phyloP scores from a whole-genome alignment of 2,888 invertebrate genomes.

The Operophtera brumata region DNA sequence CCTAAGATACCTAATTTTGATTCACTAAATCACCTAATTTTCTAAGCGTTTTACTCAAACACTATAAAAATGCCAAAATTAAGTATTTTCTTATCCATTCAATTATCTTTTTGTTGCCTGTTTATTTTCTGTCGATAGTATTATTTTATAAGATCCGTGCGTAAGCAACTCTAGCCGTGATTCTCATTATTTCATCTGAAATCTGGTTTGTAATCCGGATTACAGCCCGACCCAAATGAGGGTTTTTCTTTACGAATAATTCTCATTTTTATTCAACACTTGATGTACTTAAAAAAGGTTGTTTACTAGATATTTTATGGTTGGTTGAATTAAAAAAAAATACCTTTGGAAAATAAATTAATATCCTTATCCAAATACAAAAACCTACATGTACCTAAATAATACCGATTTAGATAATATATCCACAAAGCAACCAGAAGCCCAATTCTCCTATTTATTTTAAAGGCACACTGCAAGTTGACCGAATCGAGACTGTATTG shows the following conservation, averaged over 20 bases:
- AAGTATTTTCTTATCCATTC: not conserved
- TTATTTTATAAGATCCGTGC: not conserved
- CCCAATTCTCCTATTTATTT: too few relatives aligned
- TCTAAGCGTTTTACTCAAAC: too few relatives aligned
- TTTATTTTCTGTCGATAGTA: not conserved
- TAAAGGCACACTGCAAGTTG: too few relatives aligned
- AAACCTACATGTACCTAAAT: too few relatives aligned
- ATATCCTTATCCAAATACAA: too few relatives aligned
- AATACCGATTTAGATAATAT: too few relatives aligned
- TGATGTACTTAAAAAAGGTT: conserved; percentile 7
- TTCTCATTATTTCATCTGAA: conserved; percentile 9
- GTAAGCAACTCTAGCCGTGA: conserved; percentile 1
- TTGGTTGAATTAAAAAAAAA: not conserved
- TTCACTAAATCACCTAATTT: too few relatives aligned
- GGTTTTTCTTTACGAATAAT: conserved; percentile 4
- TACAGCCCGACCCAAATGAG: conserved; percentile 3
- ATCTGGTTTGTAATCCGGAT: conserved; percentile 18
- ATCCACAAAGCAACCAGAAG: too few relatives aligned
- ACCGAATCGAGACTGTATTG: too few relatives aligned
- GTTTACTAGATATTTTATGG: not conserved
- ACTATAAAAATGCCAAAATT: not conserved
- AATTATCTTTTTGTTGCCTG: not conserved
- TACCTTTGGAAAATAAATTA: too few relatives aligned
- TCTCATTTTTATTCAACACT: conserved; percentile 6
- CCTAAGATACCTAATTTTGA: too few relatives aligned